Evolutionary conservation across 2,113 vertebrate species (phyloP).

Genomic region (Charadrius vociferus): DNA sequence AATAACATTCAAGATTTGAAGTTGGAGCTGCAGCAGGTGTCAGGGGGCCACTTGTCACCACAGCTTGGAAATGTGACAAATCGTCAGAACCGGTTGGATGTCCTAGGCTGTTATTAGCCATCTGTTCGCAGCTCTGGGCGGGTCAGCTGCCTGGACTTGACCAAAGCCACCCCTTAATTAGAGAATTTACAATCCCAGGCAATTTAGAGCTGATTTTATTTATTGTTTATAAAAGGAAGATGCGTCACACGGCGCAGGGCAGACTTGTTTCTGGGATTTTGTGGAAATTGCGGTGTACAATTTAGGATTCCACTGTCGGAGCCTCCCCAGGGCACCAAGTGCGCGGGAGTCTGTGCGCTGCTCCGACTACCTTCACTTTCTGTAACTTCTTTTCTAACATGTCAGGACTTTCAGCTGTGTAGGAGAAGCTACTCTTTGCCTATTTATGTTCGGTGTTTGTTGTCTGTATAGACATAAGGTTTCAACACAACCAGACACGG

Average conservation of each 20-base stretch:
- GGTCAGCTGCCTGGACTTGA: constrained; percentile 52
- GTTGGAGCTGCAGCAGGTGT: constrained; percentile 50
- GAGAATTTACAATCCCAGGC: neutral
- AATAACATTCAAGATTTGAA: neutral
- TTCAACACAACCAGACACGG: neutral
- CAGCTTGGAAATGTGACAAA: constrained; percentile 57
- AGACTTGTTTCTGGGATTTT: neutral
- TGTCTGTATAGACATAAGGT: neutral
- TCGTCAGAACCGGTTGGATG: neutral
- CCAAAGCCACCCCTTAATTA: constrained; percentile 20
- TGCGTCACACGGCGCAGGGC: neutral
- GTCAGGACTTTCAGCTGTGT: neutral
- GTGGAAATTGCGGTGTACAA: neutral
- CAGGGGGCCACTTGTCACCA: constrained; percentile 43
- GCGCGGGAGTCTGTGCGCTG: neutral
- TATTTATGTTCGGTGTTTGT: neutral
- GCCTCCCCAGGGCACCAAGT: neutral
- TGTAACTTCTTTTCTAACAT: neutral
- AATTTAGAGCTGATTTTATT: constrained; percentile 4
- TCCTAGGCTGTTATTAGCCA: constrained; percentile 64
- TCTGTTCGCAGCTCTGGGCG: constrained; percentile 40
- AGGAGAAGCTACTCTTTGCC: neutral
- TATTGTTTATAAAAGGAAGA: neutral
- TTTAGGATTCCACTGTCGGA: neutral
- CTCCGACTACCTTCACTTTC: neutral